Base-by-base conservation (phyloP, 1,140 invertebrate species). In the Nebria ingens region DNA sequence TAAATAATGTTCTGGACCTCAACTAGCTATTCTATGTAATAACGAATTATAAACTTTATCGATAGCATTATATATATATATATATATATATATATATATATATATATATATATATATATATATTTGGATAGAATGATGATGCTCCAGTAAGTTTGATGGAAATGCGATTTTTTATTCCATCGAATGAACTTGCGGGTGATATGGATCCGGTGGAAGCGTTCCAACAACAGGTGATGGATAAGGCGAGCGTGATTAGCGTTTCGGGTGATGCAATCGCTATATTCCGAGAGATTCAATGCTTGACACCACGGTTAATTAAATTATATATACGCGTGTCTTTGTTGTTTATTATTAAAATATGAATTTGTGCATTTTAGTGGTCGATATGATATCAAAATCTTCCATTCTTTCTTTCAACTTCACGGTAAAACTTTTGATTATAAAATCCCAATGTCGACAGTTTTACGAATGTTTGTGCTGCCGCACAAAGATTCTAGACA, bases 361-460 rank as follows among this genome's bases (percentile, higher is more conserved):
- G 2, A 38, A 11, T 54, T 45, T 22, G 58, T 66, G 62, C 60
- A 65, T 73, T 80, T 76, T 74, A 93, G 92, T 77, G 97, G 97
- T 83, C 93, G 97, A 59, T 99, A 99, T 70, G 97, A 99, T 69
- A 96, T 99, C 71, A 99, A 99, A 77, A 86, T 99, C 42, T 99
- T 97, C 68, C 88, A 91, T 55, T 86, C 91, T 1, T 99, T 98
- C 72, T 90, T 99, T 66, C 96, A 99, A 76, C 83, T 99, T 53
- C 97, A 99, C 69, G 97, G 97, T 73, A 99, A 99, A 82, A 98
- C 97, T 0, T 99, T 98, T 71, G 97, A 99, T 76, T 99, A 99
- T 75, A 99, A 99, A 75, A 98, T 99, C 62, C 93, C 96, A 0
- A 91, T 96, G 80, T 91, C 91, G 1, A 97, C 94, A 0, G 93